Base-by-base conservation (phyloP, 30 jellyfish, hydroid and myxozoan genomes). In the Turritopsis rubra region DNA sequence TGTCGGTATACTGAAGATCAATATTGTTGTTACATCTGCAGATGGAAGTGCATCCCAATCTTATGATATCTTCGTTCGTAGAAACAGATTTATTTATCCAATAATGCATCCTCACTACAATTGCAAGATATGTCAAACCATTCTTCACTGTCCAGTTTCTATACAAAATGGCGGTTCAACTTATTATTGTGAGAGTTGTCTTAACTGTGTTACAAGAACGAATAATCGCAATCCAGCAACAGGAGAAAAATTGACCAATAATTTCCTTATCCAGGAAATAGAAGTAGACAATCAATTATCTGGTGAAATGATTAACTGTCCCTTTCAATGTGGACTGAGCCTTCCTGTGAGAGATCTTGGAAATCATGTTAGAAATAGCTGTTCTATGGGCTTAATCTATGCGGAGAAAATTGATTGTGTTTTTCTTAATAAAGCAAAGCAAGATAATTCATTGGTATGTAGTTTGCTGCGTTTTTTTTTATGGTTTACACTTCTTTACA, bases 21-120 rank as follows among this genome's bases (percentile, higher is more conserved):
- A 54, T 28, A 18, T 91, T 29, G 82, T 68, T 22, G 29, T 79
- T 18, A 23, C 81, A 29, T 91, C 97, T 21, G 96, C 97, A 17
- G 92, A 91, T 68, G 87, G 85, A 52, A 82, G 82, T 18, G 7
- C 4, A 24, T 20, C 85, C 8, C 52, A 25, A 1, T 20, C 80
- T 52, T 78, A 78, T 78, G 28, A 53, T 24, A 29, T 78, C 3
- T 21, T n/a, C 4, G 79, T 78, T 8, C 76, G 52, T 0, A 78
- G 85, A 78, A 82, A 23, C 19, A 78, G 22, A 77, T 52, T 78
- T 21, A 18, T 78, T 21, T 78, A 7, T 52, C 85, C 85, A 18
- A 21, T 1, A 0, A 28, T 7, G 7, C 16, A 23, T 23, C 1
- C 60, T 26, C 16, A 17, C 41, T 75, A 75, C 60, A 1, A 21